Evolutionary conservation across 1,140 invertebrate genomes (phyloP).

Genomic region (Chionoecetes opilio): DNA sequence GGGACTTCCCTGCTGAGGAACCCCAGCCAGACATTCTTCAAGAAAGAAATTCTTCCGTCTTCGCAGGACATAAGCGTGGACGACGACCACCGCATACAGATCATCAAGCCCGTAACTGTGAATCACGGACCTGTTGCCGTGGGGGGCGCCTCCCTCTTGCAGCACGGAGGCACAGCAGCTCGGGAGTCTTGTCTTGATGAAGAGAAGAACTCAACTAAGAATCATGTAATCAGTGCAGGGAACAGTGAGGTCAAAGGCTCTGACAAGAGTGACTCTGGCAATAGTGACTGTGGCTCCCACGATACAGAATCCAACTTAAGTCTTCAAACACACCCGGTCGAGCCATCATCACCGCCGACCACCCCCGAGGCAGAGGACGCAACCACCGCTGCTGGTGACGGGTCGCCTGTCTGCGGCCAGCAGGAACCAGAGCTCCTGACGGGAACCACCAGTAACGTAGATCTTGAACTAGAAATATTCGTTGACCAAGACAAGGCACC

Average conservation of each 20-base stretch:
- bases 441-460: constrained; percentile 36
- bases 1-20: constrained; percentile 9
- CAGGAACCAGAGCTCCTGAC: not conserved
- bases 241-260: not conserved
- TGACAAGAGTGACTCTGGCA: not conserved
- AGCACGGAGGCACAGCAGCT: not conserved
- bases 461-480: constrained; percentile 56
- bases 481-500: not conserved
- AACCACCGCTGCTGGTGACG: not conserved
- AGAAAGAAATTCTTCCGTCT: not conserved
- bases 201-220: not conserved
- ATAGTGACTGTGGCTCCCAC: not conserved
- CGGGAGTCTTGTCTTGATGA: not conserved
- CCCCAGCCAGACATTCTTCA: not conserved
- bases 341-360: not conserved
- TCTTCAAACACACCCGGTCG: not conserved
- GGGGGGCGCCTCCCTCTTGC: too few relatives aligned
- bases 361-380: not conserved
- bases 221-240: not conserved
- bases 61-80: not conserved
- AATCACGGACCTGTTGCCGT: not conserved
- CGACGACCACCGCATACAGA: not conserved
- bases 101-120: not conserved
- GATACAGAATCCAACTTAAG: not conserved
- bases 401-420: not conserved